A percentile compares a stretch with the other conserved stretches of the same genome.
Conservation (phyloP, 1,140 invertebrate genomes). For the Neodiprion virginianus region DNA sequence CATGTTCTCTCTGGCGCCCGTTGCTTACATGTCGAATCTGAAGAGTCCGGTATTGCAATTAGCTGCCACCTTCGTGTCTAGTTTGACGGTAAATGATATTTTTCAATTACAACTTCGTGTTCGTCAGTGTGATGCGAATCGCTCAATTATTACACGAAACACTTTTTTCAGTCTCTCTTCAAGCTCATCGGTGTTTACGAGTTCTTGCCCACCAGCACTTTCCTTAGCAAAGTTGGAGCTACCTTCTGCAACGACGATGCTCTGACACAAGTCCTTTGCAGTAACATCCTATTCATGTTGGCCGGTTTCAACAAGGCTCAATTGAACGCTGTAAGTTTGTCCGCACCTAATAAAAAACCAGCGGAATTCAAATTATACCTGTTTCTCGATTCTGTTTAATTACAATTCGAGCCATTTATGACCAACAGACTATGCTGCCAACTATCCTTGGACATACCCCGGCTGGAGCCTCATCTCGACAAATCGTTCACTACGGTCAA, state of each 20-base stretch:
- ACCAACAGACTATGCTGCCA: slow-evolving; percentile 70
- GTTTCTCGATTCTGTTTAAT: slow-evolving; percentile 17
- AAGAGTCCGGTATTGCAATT: slow-evolving; percentile 52
- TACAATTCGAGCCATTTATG: slow-evolving; percentile 26
- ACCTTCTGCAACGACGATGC: slow-evolving; percentile 58
- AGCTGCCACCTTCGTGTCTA: slow-evolving; percentile 34
- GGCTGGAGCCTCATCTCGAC: slow-evolving; percentile 81
- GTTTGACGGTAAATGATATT: slow-evolving; percentile 37
- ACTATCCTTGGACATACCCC: slow-evolving; percentile 82
- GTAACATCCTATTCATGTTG: slow-evolving; percentile 66
- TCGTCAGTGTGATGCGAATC: slow-evolving; percentile 13
- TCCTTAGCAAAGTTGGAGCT: slow-evolving; percentile 53
- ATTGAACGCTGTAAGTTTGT: slow-evolving; percentile 53
- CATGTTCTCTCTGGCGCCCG: slow-evolving; percentile 67
- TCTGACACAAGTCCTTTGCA: slow-evolving; percentile 60
- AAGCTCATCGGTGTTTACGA: slow-evolving; percentile 60
- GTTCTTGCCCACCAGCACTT: slow-evolving; percentile 58
- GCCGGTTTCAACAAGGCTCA: slow-evolving; percentile 62
- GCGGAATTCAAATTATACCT: slow-evolving; percentile 9
- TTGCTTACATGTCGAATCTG: slow-evolving; percentile 58
- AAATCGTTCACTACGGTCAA: slow-evolving; percentile 80
- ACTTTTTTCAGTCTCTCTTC: slow-evolving; percentile 24
- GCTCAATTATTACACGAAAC: slow-evolving; percentile 8
- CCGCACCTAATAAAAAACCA: neutral
- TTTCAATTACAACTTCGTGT: neutral